phyloP scores from a whole-genome alignment of 2,888 invertebrate genomes.

The Zaprionus obscuricornis region DNA sequence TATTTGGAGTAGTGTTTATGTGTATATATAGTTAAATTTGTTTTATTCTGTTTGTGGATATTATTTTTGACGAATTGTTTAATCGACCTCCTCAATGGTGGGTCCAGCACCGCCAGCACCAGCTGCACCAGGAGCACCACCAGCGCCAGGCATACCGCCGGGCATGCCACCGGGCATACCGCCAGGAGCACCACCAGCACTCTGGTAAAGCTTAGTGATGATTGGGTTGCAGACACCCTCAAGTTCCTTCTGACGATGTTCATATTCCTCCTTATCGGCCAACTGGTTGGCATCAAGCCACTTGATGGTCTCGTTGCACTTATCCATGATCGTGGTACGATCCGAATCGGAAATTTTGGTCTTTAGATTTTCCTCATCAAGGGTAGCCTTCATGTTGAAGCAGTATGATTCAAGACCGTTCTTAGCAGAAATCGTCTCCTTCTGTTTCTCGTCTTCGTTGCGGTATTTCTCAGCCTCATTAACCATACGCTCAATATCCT shows the following conservation, averaged over 20 bases:
- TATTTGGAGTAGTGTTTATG: constrained; percentile 14
- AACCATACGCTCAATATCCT: constrained; percentile 91
- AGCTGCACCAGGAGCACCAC: constrained; percentile 84
- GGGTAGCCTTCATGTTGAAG: constrained; percentile 24
- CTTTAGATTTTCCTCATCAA: too few species aligned
- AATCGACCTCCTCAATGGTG: constrained; percentile 96
- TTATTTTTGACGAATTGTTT: constrained; percentile 68
- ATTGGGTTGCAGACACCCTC: constrained; percentile 97
- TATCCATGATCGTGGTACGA: constrained; percentile 86
- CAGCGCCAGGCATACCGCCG: constrained; percentile 85
- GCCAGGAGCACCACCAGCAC: constrained; percentile 87
- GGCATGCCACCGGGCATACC: constrained; percentile 85
- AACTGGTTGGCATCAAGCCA: constrained; percentile 91
- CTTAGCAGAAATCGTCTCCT: constrained; percentile 32
- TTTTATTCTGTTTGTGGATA: constrained; percentile 26
- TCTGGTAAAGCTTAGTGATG: constrained; percentile 96
- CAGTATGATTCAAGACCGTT: constrained; percentile 31
- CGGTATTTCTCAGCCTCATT: constrained; percentile 89
- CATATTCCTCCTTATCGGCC: constrained; percentile 90
- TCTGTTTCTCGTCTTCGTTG: constrained; percentile 67
- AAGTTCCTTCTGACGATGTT: constrained; percentile 82
- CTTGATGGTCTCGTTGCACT: constrained; percentile 58
- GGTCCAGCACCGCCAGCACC: constrained; percentile 85
- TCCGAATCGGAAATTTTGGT: too few species aligned
- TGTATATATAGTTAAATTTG: constrained; percentile 32